A percentile compares a stretch with the other conserved stretches of the same genome.
These are phyloP conservation scores for Mayetiola destructor DNA, from an alignment of 2,888 invertebrate genomes.

Conservation along the genomic window DNA sequence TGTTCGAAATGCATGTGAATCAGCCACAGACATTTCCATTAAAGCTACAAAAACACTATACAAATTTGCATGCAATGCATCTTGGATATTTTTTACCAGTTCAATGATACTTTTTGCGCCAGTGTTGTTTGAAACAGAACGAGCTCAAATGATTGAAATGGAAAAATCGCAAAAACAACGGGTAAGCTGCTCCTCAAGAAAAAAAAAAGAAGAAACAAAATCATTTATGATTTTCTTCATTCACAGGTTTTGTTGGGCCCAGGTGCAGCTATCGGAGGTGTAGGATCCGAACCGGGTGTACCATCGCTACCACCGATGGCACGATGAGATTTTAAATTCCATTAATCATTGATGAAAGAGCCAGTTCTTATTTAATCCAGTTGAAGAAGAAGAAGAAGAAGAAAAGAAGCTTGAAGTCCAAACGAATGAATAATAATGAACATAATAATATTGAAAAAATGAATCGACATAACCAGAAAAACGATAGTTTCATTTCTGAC, in stretches of 20 bases:
- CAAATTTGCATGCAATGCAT: constrained; percentile 58
- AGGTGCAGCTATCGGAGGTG: constrained; percentile 52
- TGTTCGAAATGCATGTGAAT: constrained; percentile 52
- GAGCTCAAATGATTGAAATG: constrained; percentile 87
- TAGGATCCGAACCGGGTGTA: constrained; percentile 33
- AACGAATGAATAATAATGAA: too few species aligned
- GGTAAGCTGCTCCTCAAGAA: constrained; percentile 42
- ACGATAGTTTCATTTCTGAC: too few species aligned
- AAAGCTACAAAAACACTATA: constrained; percentile 54
- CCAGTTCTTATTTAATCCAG: too few species aligned
- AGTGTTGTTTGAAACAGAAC: constrained; percentile 87
- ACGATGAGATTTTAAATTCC: constrained; percentile 28
- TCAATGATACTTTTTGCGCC: constrained; percentile 89
- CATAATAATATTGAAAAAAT: too few species aligned
- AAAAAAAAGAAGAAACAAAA: too few species aligned
- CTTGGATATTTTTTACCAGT: constrained; percentile 89
- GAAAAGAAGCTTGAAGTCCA: too few species aligned
- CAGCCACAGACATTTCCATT: constrained; percentile 43
- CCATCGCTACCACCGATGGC: constrained; percentile 50
- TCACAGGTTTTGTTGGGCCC: constrained; percentile 70
- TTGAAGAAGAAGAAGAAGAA: too few species aligned
- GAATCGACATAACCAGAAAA: too few species aligned
- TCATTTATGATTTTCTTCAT: too few species aligned
- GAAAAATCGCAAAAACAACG: constrained; percentile 90
- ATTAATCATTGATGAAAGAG: too few species aligned